Evolutionary conservation across 2,797 vertebrate species (phyloP).

Genomic region (Coranthus polyacanthus): DNA sequence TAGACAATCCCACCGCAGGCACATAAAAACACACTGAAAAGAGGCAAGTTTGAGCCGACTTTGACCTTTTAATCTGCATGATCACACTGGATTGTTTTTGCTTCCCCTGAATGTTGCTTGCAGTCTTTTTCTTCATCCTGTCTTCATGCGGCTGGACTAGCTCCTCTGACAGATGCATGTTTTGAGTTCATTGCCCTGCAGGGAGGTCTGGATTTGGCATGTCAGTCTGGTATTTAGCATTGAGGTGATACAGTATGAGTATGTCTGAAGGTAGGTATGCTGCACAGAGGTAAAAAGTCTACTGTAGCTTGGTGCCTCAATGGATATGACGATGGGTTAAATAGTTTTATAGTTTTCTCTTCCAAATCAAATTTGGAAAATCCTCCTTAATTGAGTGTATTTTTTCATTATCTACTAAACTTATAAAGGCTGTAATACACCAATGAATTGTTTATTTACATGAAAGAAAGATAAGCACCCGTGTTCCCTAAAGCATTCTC

Average conservation of each 20-base stretch:
- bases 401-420: too few relatives aligned
- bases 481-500: too few relatives aligned
- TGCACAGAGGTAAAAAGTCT: constrained; percentile 11
- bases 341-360: too few relatives aligned
- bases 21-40: constrained; percentile 64
- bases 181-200: constrained; percentile 45
- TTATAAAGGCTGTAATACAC: too few relatives aligned
- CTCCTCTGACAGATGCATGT: constrained; percentile 59
- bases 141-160: constrained; percentile 18
- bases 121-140: constrained; percentile 19
- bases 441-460: too few relatives aligned
- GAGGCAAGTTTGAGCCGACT: constrained; percentile 78
- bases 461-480: too few relatives aligned
- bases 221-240: constrained; percentile 60
- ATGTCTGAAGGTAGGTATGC: constrained; percentile 16
- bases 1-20: constrained; percentile 61
- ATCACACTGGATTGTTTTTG: constrained; percentile 46
- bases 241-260: constrained; percentile 30
- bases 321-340: neutral
- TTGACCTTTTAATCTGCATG: constrained; percentile 75
- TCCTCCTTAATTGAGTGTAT: too few relatives aligned
- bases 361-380: too few relatives aligned
- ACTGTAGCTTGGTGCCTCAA: constrained; percentile 14
- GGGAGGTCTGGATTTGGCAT: constrained; percentile 56
- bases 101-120: constrained; percentile 25